phyloP scores from a whole-genome alignment of 2,888 invertebrate species.

The Dysmachus trigonus region DNA sequence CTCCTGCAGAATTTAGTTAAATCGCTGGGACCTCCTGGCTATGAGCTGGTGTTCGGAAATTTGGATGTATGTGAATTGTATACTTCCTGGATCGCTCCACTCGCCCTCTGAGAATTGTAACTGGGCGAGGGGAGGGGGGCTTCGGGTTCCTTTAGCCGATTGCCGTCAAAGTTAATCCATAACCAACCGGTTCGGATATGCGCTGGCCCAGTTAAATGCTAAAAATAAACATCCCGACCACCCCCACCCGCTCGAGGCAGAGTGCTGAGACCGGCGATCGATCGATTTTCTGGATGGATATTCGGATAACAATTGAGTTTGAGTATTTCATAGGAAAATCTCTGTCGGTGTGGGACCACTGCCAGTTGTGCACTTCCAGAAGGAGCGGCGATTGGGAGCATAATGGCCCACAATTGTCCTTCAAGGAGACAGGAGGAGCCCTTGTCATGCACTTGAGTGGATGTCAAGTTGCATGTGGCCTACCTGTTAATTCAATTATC shows the following conservation, averaged over 20 bases:
- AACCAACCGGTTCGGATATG: not conserved
- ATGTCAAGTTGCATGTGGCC: slow-evolving; percentile 43
- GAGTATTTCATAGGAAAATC: slow-evolving; percentile 33
- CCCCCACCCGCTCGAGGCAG: not conserved
- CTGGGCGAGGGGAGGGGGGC: not conserved
- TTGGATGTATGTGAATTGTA: not conserved
- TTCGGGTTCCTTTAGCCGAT: not conserved
- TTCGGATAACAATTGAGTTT: slow-evolving; percentile 31
- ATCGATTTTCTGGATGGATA: slow-evolving; percentile 33
- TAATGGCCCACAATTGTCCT: not conserved
- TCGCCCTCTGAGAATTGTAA: not conserved
- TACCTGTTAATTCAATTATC: slow-evolving; percentile 41
- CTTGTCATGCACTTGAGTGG: slow-evolving; percentile 28
- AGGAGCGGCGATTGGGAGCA: not conserved
- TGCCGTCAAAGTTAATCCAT: slow-evolving; percentile 22
- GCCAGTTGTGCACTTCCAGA: slow-evolving; percentile 11
- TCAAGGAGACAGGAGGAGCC: not conserved
- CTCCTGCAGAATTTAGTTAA: not conserved
- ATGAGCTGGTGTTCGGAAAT: not conserved
- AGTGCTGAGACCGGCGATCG: not conserved
- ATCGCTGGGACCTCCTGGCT: not conserved
- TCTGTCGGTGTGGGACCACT: not conserved
- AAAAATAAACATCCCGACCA: slow-evolving; percentile 16
- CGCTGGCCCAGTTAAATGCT: slow-evolving; percentile 30
- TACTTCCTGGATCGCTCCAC: not conserved